Evolutionary conservation across 2,888 invertebrate genomes (phyloP).

Genomic region (Pterostichus niger): DNA sequence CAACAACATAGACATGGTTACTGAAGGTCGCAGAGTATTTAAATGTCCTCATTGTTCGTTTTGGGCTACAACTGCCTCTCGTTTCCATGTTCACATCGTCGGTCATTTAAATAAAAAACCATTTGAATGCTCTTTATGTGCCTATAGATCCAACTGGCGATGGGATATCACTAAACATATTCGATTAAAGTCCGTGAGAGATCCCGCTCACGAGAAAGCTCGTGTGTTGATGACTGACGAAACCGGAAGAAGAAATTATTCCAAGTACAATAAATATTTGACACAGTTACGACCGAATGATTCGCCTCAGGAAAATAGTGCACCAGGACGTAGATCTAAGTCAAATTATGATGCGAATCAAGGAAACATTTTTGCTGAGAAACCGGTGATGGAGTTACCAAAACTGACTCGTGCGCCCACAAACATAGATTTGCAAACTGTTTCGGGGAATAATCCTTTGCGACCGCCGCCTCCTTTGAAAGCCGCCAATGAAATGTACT

Average conservation of each 20-base stretch:
- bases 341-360: slow-evolving; percentile 55
- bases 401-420: slow-evolving; percentile 71
- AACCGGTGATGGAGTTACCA: slow-evolving; percentile 69
- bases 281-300: slow-evolving; percentile 81
- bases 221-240: slow-evolving; percentile 95
- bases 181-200: slow-evolving; percentile 91
- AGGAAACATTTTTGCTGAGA: slow-evolving; percentile 53
- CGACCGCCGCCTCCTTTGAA: slow-evolving; percentile 80
- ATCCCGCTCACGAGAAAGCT: slow-evolving; percentile 89
- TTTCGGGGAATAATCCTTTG: slow-evolving; percentile 71
- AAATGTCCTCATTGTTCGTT: slow-evolving; percentile 95
- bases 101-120: slow-evolving; percentile 96
- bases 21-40: slow-evolving; percentile 88
- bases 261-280: slow-evolving; percentile 94
- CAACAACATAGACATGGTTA: slow-evolving; percentile 80
- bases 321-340: slow-evolving; percentile 36
- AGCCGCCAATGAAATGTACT: slow-evolving; percentile 79
- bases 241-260: slow-evolving; percentile 93
- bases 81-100: slow-evolving; percentile 96
- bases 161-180: slow-evolving; percentile 99
- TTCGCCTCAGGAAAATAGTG: slow-evolving; percentile 67
- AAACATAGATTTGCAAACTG: slow-evolving; percentile 72
- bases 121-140: slow-evolving; percentile 96
- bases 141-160: slow-evolving; percentile 96
- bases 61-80: slow-evolving; percentile 95